Base-by-base conservation (phyloP, 2,797 vertebrate species). In the Acrocephalus scirpaceus region DNA sequence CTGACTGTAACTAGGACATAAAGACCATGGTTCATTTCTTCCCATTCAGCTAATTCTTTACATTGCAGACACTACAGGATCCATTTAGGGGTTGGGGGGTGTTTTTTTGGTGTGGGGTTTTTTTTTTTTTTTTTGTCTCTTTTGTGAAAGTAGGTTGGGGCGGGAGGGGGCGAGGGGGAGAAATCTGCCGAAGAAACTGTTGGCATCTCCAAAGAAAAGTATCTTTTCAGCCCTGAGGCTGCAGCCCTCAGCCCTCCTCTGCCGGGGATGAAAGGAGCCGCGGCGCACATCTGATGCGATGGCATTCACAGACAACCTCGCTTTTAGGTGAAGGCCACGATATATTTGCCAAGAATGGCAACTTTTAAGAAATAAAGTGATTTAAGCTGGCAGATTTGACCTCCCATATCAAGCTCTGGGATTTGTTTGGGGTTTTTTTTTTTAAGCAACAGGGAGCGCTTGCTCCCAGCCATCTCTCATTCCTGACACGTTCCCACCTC, bases 11-110 rank as follows among this genome's bases (percentile, higher is more conserved):
- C 91, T 85, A 72, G 92, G 92, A 96, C 92, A 92, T 96, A 96
- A 97, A 97, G 93, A 60, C 93, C 81, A 91, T 80, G 90, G 75
- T 91, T 95, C 92, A 95, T 94, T 92, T 90, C 92, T 95, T 93
- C 95, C 93, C 80, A 95, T 96, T 97, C 96, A 96, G 69, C 95
- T 96, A 78, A 92, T 95, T 96, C 96, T 96, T 96, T 95, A 88
- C 95, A 90, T 94, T 75, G 86, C 92, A 95, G 95, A 75, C 92
- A 90, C 92, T 87, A 92, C 88, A 80, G 91, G 87, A 90, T 87
- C 89, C 91, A 94, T 95, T 96, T 82, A 83, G 90, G 38, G 32
- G 25, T 62, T 92, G 36, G 18, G 40, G 8, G 13, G 12, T 19
- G 12, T 5, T 19, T 40, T 19, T 40, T 11, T 54, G 34, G 9